These are phyloP conservation scores for Rostratula benghalensis DNA, from an alignment of 2,113 vertebrate species.

Conservation along the genomic window DNA sequence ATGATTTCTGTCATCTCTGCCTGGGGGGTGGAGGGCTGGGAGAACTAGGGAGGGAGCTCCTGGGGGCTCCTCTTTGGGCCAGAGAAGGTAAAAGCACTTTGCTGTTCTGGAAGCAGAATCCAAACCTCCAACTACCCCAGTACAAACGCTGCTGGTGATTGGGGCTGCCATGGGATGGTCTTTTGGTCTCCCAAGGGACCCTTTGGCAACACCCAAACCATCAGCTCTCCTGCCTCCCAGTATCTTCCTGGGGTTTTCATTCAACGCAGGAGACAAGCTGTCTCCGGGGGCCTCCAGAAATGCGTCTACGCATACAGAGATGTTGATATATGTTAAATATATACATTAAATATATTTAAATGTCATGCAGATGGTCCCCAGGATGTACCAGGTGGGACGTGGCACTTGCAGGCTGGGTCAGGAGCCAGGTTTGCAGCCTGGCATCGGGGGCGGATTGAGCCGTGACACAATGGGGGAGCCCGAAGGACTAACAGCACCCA, in stretches of 20 bases:
- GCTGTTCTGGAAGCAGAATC: not conserved
- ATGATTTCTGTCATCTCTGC: rapidly evolving
- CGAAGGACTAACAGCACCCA: not conserved
- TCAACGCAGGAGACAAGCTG: not conserved
- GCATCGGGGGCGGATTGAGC: rapidly evolving
- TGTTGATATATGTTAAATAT: not conserved
- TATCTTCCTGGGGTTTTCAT: not conserved
- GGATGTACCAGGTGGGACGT: not conserved
- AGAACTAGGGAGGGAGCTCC: rapidly evolving
- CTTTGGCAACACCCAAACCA: not conserved
- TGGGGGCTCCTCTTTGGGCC: not conserved
- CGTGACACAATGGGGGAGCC: not conserved
- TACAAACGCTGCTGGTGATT: not conserved
- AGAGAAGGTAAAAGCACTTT: not conserved
- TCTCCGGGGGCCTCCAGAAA: not conserved
- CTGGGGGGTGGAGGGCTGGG: not conserved
- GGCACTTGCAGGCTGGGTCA: not conserved
- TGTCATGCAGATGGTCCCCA: not conserved
- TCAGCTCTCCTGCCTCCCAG: not conserved
- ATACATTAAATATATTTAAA: not conserved
- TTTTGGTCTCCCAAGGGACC: not conserved
- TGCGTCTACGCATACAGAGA: rapidly evolving
- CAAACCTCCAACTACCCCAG: not conserved
- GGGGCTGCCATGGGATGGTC: not conserved
- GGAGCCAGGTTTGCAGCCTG: not conserved